phyloP scores from a whole-genome alignment of 2,797 vertebrate genomes.

The Poecilia velifera region DNA sequence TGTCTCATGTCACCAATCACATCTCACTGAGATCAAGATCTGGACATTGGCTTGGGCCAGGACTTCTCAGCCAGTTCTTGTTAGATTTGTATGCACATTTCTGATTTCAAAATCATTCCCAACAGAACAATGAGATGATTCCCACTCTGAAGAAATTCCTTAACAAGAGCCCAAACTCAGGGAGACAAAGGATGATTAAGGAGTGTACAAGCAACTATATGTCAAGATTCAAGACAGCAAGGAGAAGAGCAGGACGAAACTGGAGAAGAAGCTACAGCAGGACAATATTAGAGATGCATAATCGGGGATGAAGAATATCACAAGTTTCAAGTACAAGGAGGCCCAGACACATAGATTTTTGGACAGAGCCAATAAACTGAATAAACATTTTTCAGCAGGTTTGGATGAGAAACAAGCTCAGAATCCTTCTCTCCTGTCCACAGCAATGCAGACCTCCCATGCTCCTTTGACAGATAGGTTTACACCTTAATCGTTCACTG shows the following conservation, averaged over 20 bases:
- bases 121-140: neutral
- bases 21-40: neutral
- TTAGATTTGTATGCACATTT: neutral
- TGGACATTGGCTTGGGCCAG: neutral
- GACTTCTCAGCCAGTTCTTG: neutral
- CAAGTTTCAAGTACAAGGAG: neutral
- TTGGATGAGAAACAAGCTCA: neutral
- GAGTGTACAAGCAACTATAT: neutral
- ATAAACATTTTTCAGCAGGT: neutral
- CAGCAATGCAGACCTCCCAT: neutral
- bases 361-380: neutral
- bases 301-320: neutral
- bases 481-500: neutral
- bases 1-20: neutral
- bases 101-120: neutral
- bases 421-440: neutral
- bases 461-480: neutral
- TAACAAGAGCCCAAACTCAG: neutral
- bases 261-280: no score
- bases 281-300: neutral
- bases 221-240: neutral
- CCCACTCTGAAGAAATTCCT: neutral
- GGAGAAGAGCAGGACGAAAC: no score
- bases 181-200: neutral
- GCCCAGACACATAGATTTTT: neutral